Base-by-base conservation (phyloP, 2,113 vertebrate genomes). In the Cryptotis parvus region DNA sequence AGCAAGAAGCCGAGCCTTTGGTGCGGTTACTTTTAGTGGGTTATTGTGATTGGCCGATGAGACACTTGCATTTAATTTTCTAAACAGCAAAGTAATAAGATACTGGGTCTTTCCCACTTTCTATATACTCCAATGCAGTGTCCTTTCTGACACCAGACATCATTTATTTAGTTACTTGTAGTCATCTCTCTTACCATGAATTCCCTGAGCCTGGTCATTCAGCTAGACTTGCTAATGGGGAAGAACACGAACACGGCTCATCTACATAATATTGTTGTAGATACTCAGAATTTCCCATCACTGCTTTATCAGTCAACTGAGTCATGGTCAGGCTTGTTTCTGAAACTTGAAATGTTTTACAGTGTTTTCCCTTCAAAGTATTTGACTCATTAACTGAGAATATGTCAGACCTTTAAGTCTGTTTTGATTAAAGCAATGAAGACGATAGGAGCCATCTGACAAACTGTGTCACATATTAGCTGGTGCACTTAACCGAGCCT, bases 321-420 rank as follows among this genome's bases (percentile, higher is more conserved):
- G 14, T 77, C 69, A 39, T 3, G 31, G 39, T 43, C 26, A 45
- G 20, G 4, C 33, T 93, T 18, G 14, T 35, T 85, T 76, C 75
- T 73, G 80, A 81, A 75, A 31, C 65, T 41, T 87, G 16, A 76
- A 76, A 52, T 69, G 49, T 70, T 81, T 92, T 31, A 68, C 37
- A 27, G 0, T 84, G 18, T 45, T 93, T 66, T 43, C 43, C 81
- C 55, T 85, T 84, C 70, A n/a, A 77, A 58, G n/a, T 35, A 15
- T 89, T 55, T 72, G 37, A 81, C 55, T 61, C 2, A 49, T 89
- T 84, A 72, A 2, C 81, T 39, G 33, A 81, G 43, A 41, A 66
- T 26, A 9, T 27, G 61, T 39, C 11, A 9, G 27, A 11, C 26
- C 52, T 84, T n/a, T 73, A 41, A 9, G 16, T 78, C 41, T 22